These are phyloP conservation scores for Pangasius larnaudii DNA, from an alignment of 2,797 vertebrate genomes.

Conservation along the genomic window DNA sequence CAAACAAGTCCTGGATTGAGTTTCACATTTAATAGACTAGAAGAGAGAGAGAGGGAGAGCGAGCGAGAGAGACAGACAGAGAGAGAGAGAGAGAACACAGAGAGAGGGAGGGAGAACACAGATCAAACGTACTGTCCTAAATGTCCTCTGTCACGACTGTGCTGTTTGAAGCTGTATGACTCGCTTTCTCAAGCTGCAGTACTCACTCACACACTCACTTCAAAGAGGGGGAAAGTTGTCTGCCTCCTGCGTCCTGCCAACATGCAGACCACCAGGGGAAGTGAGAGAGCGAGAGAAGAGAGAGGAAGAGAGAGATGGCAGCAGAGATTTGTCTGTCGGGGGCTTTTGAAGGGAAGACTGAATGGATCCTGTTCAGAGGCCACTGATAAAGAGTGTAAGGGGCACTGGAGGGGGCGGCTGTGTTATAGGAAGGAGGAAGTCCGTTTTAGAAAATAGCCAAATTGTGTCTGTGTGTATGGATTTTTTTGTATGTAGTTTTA, in stretches of 20 bases:
- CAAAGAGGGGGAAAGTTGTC: slow-evolving; percentile 58
- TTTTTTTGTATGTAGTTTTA: background rate
- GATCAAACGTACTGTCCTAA: slow-evolving; percentile 61
- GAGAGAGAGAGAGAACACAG: background rate
- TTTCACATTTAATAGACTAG: slow-evolving; percentile 62
- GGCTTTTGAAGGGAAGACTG: slow-evolving; percentile 56
- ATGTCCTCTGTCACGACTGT: slow-evolving; percentile 58
- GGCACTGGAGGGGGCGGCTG: slow-evolving; percentile 33
- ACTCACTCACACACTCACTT: slow-evolving; percentile 53
- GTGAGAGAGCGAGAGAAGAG: slow-evolving; percentile 58
- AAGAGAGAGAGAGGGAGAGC: slow-evolving; percentile 22
- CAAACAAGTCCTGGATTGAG: slow-evolving; percentile 74
- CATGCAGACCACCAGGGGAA: slow-evolving; percentile 53
- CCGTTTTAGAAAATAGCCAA: slow-evolving; percentile 16
- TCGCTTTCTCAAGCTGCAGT: slow-evolving; percentile 30
- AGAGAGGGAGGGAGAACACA: slow-evolving; percentile 21
- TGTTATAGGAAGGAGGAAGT: slow-evolving; percentile 38
- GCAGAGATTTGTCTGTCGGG: slow-evolving; percentile 54
- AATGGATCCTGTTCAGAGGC: slow-evolving; percentile 53
- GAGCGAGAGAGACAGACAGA: background rate
- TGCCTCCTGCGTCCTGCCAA: slow-evolving; percentile 54
- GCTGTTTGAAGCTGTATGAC: slow-evolving; percentile 56
- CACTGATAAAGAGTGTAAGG: slow-evolving; percentile 48
- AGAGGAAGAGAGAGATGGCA: slow-evolving; percentile 59
- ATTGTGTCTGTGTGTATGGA: slow-evolving; percentile 37